Evolutionary conservation across 2,888 invertebrate genomes (phyloP).

Genomic region (Meteorus colon): DNA sequence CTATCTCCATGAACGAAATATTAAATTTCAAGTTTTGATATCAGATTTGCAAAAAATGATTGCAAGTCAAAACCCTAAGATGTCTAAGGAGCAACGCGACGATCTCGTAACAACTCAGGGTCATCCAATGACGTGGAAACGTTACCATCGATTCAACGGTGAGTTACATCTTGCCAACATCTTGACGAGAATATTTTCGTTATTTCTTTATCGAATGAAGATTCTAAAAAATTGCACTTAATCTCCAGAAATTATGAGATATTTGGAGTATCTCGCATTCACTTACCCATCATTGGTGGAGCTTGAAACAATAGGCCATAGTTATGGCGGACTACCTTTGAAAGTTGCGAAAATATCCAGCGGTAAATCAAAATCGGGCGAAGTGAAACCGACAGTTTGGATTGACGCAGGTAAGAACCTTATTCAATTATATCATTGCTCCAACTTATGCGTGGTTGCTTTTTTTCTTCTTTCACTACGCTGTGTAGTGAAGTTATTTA

Average conservation of each 20-base stretch:
- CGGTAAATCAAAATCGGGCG: conserved; percentile 63
- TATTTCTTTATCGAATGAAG: background rate
- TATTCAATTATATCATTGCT: background rate
- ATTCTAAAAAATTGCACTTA: conserved; percentile 12
- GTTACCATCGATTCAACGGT: conserved; percentile 81
- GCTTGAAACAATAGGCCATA: conserved; percentile 82
- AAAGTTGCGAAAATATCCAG: conserved; percentile 81
- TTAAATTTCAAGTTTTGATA: conserved; percentile 81
- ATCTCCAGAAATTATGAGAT: conserved; percentile 79
- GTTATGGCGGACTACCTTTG: conserved; percentile 82
- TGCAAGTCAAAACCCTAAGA: conserved; percentile 79
- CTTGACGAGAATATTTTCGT: background rate
- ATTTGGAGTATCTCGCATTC: conserved; percentile 80
- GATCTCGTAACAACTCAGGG: conserved; percentile 77
- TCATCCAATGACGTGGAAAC: conserved; percentile 82
- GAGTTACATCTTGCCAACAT: conserved; percentile 31
- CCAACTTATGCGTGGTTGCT: background rate
- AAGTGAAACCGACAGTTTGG: conserved; percentile 83
- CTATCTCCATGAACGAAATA: conserved; percentile 77
- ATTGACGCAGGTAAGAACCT: conserved; percentile 81
- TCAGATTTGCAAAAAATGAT: conserved; percentile 84
- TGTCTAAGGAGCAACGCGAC: conserved; percentile 78
- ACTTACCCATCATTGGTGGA: conserved; percentile 80
- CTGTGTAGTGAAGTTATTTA: no score
- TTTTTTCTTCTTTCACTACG: background rate